These are phyloP conservation scores for Laticauda colubrina DNA, from an alignment of 2,113 vertebrate genomes.

Conservation along the genomic window DNA sequence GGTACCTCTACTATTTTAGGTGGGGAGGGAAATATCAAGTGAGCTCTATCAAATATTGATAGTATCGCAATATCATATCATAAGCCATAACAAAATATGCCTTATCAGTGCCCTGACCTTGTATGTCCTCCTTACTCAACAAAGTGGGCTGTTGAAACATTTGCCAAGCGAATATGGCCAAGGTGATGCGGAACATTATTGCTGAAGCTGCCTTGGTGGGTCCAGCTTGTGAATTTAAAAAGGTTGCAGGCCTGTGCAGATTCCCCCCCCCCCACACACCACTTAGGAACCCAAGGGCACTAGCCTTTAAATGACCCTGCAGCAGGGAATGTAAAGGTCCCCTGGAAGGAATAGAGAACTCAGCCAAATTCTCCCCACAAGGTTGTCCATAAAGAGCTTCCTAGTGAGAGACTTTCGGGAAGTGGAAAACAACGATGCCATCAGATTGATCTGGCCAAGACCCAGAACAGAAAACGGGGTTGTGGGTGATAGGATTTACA, in stretches of 20 bases:
- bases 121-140: background rate
- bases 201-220: background rate
- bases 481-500: background rate
- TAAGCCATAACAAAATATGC: background rate
- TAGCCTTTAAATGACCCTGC: background rate
- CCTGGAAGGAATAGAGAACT: background rate
- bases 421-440: constrained; percentile 44
- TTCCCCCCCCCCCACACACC: no score
- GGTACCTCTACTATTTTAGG: background rate
- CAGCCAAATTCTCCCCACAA: background rate
- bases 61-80: background rate
- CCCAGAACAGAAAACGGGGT: background rate
- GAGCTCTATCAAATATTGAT: background rate
- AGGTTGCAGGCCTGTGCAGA: background rate
- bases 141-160: background rate
- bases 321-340: background rate
- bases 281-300: background rate
- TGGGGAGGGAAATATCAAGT: background rate
- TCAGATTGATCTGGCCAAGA: constrained; percentile 11
- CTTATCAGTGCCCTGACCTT: background rate
- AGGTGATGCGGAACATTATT: background rate
- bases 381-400: constrained; percentile 25
- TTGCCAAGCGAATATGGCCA: background rate
- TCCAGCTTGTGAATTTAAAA: background rate
- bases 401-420: background rate